These are phyloP conservation scores for Lycaena phlaeas DNA, from an alignment of 2,888 invertebrate genomes.

Conservation along the genomic window DNA sequence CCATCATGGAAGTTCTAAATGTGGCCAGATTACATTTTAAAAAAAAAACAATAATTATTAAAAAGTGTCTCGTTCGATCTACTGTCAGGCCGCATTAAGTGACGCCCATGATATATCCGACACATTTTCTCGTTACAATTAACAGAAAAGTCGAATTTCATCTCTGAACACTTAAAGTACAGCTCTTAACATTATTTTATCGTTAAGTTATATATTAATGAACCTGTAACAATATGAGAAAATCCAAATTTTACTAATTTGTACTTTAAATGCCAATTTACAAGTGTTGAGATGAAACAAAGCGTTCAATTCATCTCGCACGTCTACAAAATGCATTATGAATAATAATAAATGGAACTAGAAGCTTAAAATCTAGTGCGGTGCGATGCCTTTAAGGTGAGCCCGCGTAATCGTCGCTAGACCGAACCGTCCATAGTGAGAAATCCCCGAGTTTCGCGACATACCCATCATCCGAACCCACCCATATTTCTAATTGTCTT, in stretches of 20 bases:
- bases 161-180: conserved; percentile 74
- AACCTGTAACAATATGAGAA: conserved; percentile 72
- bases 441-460: conserved; percentile 70
- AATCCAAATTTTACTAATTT: conserved; percentile 72
- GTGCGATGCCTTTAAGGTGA: conserved; percentile 72
- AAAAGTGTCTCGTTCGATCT: conserved; percentile 13
- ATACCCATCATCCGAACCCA: conserved; percentile 63
- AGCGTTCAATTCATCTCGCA: conserved; percentile 58
- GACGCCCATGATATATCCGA: conserved; percentile 35
- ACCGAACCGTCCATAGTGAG: conserved; percentile 69
- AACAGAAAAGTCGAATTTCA: conserved; percentile 56
- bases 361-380: conserved; percentile 65
- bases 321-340: conserved; percentile 55
- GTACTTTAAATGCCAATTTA: conserved; percentile 73
- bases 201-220: conserved; percentile 66
- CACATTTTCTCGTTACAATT: conserved; percentile 51
- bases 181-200: conserved; percentile 68
- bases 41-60: conserved; percentile 13
- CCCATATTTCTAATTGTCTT: conserved; percentile 70
- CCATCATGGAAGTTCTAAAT: conserved; percentile 37
- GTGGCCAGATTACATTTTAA: conserved; percentile 17
- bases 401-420: conserved; percentile 57
- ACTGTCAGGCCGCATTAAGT: conserved; percentile 26
- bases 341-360: conserved; percentile 49
- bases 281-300: conserved; percentile 64